phyloP scores from a whole-genome alignment of 2,113 vertebrate genomes.

The Piprites chloris region DNA sequence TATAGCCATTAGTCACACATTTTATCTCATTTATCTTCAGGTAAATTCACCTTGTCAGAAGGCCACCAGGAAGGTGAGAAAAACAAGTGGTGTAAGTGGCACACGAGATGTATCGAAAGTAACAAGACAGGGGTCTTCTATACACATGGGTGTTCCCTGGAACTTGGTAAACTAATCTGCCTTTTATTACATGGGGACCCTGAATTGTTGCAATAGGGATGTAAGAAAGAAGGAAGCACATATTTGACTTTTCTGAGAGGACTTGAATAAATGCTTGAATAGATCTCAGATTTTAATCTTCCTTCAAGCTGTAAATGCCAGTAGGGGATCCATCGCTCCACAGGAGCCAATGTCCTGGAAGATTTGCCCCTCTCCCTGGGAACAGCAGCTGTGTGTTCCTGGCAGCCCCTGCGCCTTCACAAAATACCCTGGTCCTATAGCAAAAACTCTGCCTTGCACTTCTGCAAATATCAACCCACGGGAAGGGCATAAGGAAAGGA shows the following conservation, averaged over 20 bases:
- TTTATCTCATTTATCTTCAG: background rate
- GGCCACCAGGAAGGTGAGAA: background rate
- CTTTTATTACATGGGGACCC: background rate
- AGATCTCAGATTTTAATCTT: background rate
- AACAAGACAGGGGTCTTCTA: background rate
- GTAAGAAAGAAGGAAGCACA: background rate
- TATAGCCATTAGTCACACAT: background rate
- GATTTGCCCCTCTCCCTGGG: background rate
- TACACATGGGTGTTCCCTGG: background rate
- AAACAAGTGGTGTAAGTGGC: background rate
- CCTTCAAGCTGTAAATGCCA: background rate
- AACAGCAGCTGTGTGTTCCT: accelerated
- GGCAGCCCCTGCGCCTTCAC: background rate
- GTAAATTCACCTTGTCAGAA: background rate
- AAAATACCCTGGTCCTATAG: background rate
- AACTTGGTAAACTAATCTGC: background rate
- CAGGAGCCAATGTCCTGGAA: too few species aligned
- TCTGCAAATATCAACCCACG: background rate
- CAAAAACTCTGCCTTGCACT: background rate
- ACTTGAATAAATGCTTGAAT: background rate
- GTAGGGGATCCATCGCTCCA: background rate
- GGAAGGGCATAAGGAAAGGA: background rate
- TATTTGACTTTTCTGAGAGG: background rate
- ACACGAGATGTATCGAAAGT: background rate
- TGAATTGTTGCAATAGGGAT: background rate